A percentile compares a stretch with the other conserved stretches of the same genome.
These are phyloP conservation scores for Cepaea nemoralis DNA, from an alignment of 1,140 invertebrate species.

Conservation along the genomic window DNA sequence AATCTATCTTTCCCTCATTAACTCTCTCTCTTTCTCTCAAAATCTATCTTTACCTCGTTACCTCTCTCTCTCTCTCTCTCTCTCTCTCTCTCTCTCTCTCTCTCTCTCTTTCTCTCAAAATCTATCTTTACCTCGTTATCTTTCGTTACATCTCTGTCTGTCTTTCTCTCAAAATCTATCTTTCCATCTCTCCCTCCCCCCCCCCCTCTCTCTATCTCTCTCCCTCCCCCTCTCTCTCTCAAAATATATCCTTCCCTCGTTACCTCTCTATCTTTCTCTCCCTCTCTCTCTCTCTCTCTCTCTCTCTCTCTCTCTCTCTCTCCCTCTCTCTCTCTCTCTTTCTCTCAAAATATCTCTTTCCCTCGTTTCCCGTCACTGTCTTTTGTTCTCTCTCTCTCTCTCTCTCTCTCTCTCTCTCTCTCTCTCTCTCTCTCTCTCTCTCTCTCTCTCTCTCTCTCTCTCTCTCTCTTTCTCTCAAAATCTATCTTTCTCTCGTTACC, in stretches of 20 bases:
- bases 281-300: slow-evolving; percentile 1
- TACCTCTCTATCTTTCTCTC: not conserved
- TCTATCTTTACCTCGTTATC: not conserved
- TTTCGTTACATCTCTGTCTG: not conserved
- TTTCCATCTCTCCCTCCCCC: not conserved
- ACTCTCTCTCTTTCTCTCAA: not conserved
- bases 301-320: not conserved
- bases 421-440: not conserved
- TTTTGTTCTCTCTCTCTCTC: not conserved
- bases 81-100: slow-evolving; percentile 10
- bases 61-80: too few species aligned
- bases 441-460: slow-evolving; percentile 13
- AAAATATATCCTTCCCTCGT: not conserved
- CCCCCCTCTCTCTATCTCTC: not conserved
- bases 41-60: not conserved
- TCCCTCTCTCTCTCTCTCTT: not conserved
- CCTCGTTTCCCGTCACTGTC: not conserved
- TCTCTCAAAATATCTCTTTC: not conserved
- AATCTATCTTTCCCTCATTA: not conserved
- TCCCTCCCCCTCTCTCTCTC: not conserved
- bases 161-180: not conserved
- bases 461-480: not conserved
- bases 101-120: not conserved
- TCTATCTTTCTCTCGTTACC: not conserved
- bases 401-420: not conserved